These are phyloP conservation scores for Drosophila sordidula DNA, from an alignment of 2,888 invertebrate species.

Conservation along the genomic window DNA sequence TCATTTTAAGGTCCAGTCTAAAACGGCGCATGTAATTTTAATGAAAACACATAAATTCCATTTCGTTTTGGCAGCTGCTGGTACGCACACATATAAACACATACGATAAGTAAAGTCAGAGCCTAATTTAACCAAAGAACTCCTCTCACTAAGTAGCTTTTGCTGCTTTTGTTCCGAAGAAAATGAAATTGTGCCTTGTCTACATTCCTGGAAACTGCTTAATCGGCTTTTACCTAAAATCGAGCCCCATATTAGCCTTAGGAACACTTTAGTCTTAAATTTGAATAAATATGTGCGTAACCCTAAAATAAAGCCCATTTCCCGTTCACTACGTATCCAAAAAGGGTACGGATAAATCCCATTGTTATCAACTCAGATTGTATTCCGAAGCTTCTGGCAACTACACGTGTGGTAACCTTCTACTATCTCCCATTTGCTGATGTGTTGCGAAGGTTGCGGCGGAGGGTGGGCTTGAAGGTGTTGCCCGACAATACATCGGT, in stretches of 20 bases:
- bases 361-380: slow-evolving; percentile 37
- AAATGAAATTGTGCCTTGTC: background rate
- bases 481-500: slow-evolving; percentile 6
- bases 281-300: slow-evolving; percentile 36
- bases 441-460: background rate
- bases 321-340: slow-evolving; percentile 5
- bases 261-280: slow-evolving; percentile 4
- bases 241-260: slow-evolving; percentile 21
- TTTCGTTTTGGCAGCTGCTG: slow-evolving; percentile 5
- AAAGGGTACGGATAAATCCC: slow-evolving; percentile 16
- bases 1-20: background rate
- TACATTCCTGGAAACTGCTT: slow-evolving; percentile 2
- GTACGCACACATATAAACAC: background rate
- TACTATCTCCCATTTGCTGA: background rate
- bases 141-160: slow-evolving; percentile 15
- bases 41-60: slow-evolving; percentile 45
- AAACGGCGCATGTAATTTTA: slow-evolving; percentile 15
- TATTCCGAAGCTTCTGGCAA: slow-evolving; percentile 2
- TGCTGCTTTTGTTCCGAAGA: background rate
- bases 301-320: slow-evolving; percentile 22
- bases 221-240: slow-evolving; percentile 18
- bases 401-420: slow-evolving; percentile 13
- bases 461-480: background rate
- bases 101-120: background rate
- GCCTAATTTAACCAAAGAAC: slow-evolving; percentile 5